phyloP scores from a whole-genome alignment of 92 coral and sea anemone genomes.

The Umimayanthus chanpuru region DNA sequence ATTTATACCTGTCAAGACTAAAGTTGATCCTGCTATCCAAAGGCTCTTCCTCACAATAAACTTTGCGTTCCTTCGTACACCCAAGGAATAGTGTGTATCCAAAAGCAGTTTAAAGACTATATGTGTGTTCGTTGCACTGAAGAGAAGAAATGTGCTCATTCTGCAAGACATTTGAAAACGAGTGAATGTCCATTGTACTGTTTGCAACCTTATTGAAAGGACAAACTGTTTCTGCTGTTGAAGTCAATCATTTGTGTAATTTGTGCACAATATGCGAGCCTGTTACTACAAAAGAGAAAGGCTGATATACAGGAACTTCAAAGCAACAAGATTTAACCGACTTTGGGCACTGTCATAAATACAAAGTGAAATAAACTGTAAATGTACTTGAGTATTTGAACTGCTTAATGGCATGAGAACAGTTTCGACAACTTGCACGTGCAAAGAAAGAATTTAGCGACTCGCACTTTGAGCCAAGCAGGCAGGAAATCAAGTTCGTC shows the following conservation, averaged over 20 bases:
- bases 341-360: not conserved
- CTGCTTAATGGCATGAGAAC: not conserved
- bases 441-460: not conserved
- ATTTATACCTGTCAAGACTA: not conserved
- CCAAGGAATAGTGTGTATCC: too few species aligned
- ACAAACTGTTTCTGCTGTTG: not conserved
- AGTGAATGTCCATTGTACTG: not conserved
- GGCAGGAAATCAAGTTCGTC: too few species aligned
- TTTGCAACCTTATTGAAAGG: not conserved
- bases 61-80: not conserved
- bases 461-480: too few species aligned
- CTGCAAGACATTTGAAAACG: not conserved
- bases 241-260: not conserved
- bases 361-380: too few species aligned
- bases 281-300: not conserved
- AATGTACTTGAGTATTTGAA: too few species aligned
- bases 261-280: not conserved
- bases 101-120: not conserved
- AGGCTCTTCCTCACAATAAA: not conserved
- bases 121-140: not conserved
- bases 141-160: too few species aligned
- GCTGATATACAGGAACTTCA: not conserved
- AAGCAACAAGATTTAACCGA: not conserved
- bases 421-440: not conserved
- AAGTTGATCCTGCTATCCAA: not conserved